Base-by-base conservation (phyloP, 2,888 invertebrate genomes). In the Polyploca ridens region DNA sequence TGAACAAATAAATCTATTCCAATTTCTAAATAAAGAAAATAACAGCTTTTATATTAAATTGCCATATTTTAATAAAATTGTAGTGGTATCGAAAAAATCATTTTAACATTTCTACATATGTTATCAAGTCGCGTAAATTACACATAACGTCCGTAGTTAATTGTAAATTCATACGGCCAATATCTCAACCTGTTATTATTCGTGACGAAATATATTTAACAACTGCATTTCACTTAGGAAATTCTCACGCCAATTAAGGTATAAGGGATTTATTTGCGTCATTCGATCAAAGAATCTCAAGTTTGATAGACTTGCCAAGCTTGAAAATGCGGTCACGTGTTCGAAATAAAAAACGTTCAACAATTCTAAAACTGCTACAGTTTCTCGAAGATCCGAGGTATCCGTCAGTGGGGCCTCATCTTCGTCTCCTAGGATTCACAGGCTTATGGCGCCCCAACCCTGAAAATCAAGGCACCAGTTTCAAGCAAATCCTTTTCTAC, bases 361-460 rank as follows among this genome's bases (percentile, higher is more conserved):
- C n/a, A 16, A 16, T 38, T 35, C 62, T 62, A 8, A 74, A 68
- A 16, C 33, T 83, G 19, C 60, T 83, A 0, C 73, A 72, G 1
- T 73, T 74, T 63, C 70, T 88, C 3, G 86, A 89, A 70, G 78
- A 89, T 61, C 71, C 83, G 4, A 70, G 69, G 7, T 73, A 89
- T 58, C 90, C 90, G 3, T 87, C 88, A 5, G 69, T 89, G 0
- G 89, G 88, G 0, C 87, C 87, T 3, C 83, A 88, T 68, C 74
- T 90, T 0, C 74, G 81, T 19, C 63, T 87, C 1, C 66, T 90
- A 7, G 72, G 69, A 3, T 69, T 82, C 0, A 73, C 74, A 10
- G 90, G 90, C 1, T 66, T 89, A 8, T 89, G 87, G 88, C 83
- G 85, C 62, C 82, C 87, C 0, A 68, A 82, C n/a, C 63, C 69